A percentile compares a stretch with the other conserved stretches of the same genome.
Conservation (phyloP, 2,797 vertebrate genomes). For the Gymnopithys bicolor region DNA sequence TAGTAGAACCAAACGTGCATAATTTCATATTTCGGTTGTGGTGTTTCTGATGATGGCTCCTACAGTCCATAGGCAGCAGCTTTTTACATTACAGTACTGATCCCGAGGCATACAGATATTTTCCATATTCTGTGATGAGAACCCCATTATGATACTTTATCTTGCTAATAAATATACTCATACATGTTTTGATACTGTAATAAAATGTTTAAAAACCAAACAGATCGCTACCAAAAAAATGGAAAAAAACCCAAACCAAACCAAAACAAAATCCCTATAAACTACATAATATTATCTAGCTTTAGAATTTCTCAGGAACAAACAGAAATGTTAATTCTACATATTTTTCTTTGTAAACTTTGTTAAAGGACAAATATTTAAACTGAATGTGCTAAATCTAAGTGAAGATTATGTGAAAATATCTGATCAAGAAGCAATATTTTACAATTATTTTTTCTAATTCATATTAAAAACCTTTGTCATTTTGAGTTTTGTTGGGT, state of each 20-base stretch:
- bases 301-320: not conserved
- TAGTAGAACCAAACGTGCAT: not conserved
- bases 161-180: not conserved
- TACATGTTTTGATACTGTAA: not conserved
- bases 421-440: not conserved
- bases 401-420: not conserved
- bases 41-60: not conserved
- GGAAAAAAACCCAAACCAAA: not conserved
- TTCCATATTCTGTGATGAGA: not conserved
- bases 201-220: not conserved
- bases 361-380: not conserved
- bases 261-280: not conserved
- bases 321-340: not conserved
- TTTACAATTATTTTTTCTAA: not conserved
- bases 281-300: not conserved
- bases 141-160: not conserved
- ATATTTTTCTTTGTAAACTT: not conserved
- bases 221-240: too few relatives aligned
- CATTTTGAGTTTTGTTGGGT: fast-evolving
- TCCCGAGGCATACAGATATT: not conserved
- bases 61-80: not conserved
- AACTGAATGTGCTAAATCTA: not conserved
- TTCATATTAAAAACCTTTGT: not conserved
- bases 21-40: not conserved
- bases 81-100: not conserved